phyloP scores from a whole-genome alignment of 2,888 invertebrate species.

The Sinodicranocentrus sp. region DNA sequence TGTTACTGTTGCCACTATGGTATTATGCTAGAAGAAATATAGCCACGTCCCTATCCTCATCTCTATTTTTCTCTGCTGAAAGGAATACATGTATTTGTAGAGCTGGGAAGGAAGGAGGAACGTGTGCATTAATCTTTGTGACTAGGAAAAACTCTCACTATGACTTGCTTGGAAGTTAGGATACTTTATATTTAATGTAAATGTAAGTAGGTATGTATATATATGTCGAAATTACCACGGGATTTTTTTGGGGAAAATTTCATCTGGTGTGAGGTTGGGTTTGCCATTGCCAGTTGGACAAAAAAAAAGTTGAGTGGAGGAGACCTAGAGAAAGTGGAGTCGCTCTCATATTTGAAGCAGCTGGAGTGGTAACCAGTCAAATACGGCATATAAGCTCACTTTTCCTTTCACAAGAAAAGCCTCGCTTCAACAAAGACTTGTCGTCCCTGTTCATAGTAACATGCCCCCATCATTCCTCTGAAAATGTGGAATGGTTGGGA shows the following conservation, averaged over 20 bases:
- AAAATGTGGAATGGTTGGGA: no score
- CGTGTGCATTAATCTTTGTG: slow-evolving; percentile 26
- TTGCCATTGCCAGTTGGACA: slow-evolving; percentile 1
- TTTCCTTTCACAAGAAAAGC: no score
- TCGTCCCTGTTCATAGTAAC: no score
- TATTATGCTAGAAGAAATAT: not conserved
- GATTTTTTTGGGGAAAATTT: not conserved
- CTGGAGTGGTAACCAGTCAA: slow-evolving; percentile 30
- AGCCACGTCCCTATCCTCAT: not conserved
- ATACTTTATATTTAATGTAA: not conserved
- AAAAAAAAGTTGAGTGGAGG: slow-evolving; percentile 19
- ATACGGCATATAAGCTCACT: no score
- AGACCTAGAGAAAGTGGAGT: not conserved
- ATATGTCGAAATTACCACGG: not conserved
- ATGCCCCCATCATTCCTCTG: no score
- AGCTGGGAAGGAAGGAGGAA: not conserved
- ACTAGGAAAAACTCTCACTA: not conserved
- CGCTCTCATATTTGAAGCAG: slow-evolving; percentile 31
- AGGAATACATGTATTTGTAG: not conserved
- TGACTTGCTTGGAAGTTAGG: not conserved
- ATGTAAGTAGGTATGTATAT: not conserved
- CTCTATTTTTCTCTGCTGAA: not conserved
- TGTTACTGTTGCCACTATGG: slow-evolving; percentile 25
- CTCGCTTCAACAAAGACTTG: no score
- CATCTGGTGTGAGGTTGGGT: not conserved